phyloP scores from a whole-genome alignment of 2,797 vertebrate species.

The Clarias laeviceps region DNA sequence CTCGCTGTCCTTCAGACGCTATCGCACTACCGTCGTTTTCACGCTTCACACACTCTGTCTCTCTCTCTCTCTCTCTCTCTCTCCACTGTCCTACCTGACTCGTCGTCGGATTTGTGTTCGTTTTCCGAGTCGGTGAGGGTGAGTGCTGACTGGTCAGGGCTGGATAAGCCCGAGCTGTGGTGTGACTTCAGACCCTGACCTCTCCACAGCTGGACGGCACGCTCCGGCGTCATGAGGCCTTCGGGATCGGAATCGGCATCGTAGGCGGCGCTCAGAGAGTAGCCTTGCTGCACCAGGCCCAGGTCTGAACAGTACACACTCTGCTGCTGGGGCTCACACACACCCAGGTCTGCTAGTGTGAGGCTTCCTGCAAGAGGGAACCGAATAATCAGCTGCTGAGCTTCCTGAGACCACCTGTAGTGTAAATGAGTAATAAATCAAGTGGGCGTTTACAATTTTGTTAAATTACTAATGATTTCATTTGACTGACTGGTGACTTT shows the following conservation, averaged over 20 bases:
- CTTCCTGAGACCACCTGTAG: not conserved
- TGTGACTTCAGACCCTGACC: slow-evolving; percentile 78
- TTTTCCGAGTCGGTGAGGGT: slow-evolving; percentile 89
- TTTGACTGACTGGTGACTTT: not conserved
- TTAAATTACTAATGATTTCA: not conserved
- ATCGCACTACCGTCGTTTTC: not conserved
- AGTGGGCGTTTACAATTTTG: not conserved
- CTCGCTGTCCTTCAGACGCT: not conserved
- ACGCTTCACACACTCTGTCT: not conserved
- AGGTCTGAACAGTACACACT: slow-evolving; percentile 82
- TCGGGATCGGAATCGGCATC: slow-evolving; percentile 84
- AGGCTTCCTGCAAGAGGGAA: slow-evolving; percentile 71
- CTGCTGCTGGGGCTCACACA: slow-evolving; percentile 81
- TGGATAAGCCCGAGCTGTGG: slow-evolving; percentile 83
- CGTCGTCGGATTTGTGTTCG: slow-evolving; percentile 86
- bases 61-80: not conserved
- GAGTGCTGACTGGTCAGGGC: slow-evolving; percentile 85
- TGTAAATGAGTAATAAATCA: not conserved
- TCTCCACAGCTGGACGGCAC: slow-evolving; percentile 83
- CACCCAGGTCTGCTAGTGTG: slow-evolving; percentile 82
- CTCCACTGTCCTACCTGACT: slow-evolving; percentile 77
- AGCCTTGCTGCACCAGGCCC: slow-evolving; percentile 81
- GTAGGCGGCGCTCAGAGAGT: slow-evolving; percentile 77
- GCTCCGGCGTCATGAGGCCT: slow-evolving; percentile 83
- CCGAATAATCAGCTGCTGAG: slow-evolving; percentile 12